Conservation (phyloP, 1,140 invertebrate species). For the Lutraria rhynchaena region DNA sequence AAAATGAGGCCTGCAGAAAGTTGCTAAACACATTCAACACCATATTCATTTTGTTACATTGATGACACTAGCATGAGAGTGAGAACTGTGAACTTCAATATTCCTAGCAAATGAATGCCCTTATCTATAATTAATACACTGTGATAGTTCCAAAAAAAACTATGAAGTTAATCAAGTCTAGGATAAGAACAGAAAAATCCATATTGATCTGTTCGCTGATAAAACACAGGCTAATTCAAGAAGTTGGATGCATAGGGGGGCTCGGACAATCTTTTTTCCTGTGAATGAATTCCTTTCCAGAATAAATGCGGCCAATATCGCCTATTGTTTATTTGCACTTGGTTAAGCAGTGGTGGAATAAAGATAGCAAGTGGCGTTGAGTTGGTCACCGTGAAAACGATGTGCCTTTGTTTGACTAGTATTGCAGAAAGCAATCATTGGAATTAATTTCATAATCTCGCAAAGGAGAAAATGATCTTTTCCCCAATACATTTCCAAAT, state of each 20-base stretch:
- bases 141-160: slow-evolving; percentile 61
- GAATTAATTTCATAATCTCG: slow-evolving; percentile 57
- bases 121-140: slow-evolving; percentile 63
- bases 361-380: slow-evolving; percentile 41
- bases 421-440: slow-evolving; percentile 44
- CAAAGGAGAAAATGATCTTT: slow-evolving; percentile 55
- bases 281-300: slow-evolving; percentile 38
- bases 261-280: slow-evolving; percentile 40
- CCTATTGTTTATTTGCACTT: slow-evolving; percentile 52
- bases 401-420: slow-evolving; percentile 48
- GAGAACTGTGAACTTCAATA: slow-evolving; percentile 47
- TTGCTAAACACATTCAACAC: slow-evolving; percentile 24
- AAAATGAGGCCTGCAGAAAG: slow-evolving; percentile 14
- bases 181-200: slow-evolving; percentile 49
- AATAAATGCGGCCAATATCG: slow-evolving; percentile 49
- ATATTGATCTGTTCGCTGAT: slow-evolving; percentile 57
- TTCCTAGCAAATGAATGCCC: slow-evolving; percentile 52
- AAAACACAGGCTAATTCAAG: slow-evolving; percentile 57
- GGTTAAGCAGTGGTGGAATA: slow-evolving; percentile 39
- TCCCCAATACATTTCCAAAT: slow-evolving; percentile 53
- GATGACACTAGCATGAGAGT: slow-evolving; percentile 10
- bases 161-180: slow-evolving; percentile 61
- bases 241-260: slow-evolving; percentile 45
- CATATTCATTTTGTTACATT: slow-evolving; percentile 27
- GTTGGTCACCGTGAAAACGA: slow-evolving; percentile 41